Base-by-base conservation (phyloP, 2,797 vertebrate genomes). In the Pelobates cultripes region DNA sequence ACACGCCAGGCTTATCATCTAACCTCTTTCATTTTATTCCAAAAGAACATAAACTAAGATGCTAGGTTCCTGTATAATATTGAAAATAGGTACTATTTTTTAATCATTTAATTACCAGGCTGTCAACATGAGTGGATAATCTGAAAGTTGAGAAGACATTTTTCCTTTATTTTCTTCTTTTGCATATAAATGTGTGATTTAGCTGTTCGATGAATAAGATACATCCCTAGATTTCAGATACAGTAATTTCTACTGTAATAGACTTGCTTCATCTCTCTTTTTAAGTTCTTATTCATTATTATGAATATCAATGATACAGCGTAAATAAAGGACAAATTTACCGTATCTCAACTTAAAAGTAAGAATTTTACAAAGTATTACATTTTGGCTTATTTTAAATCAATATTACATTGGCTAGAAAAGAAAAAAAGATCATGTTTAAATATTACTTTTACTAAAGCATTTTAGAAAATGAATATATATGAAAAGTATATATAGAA, bases 31-130 rank as follows among this genome's bases (percentile, higher is more conserved):
- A 61, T 61, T 61, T 4, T 61, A 28, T 40, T 28, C 7, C 4
- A 7, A 64, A 40, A 40, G 28, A 64, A 64, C 12, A 64, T n/a
- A 64, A 40, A n/a, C 61, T 14, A 64, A 3, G 7, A 7, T 64
- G 61, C 61, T n/a, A 17, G 5, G 5, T n/a, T 17, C 61, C 61
- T 64, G 61, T 64, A 28, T 64, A 64, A 64, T 64, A 40, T 64
- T 64, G 14, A 64, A 64, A n/a, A 64, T 28, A 64, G 61, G 61
- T 64, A 51, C 47, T 7, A n/a, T 64, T 64, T 64, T 64, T 28
- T 7, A 64, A 64, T 17, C n/a, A 64, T 64, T 64, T 64, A 64
- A 64, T 64, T 64, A 64, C n/a, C 14, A n/a, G 61, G n/a, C 28
- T 40, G 61, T 64, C 61, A 64, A 40, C n/a, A 8, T 40, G 61